Conservation (phyloP, 2,888 invertebrate genomes). For the Hymenopus coronatus region DNA sequence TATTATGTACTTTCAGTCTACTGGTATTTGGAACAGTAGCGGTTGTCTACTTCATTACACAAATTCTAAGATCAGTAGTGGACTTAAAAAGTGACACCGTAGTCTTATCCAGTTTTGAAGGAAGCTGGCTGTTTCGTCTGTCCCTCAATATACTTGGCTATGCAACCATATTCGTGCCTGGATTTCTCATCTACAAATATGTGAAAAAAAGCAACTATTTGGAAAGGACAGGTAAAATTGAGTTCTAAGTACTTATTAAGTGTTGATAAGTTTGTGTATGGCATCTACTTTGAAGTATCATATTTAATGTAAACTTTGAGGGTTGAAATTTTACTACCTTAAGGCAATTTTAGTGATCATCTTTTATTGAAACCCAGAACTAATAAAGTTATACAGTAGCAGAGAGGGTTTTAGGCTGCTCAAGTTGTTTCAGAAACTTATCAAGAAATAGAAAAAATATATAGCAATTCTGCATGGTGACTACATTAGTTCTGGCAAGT, state of each 20-base stretch:
- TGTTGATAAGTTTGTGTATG: background rate
- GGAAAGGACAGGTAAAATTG: slow-evolving; percentile 65
- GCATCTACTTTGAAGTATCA: background rate
- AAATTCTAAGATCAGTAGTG: slow-evolving; percentile 44
- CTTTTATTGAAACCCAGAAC: no score
- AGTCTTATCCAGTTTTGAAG: slow-evolving; percentile 49
- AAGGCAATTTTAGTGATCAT: no score
- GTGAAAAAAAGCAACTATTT: slow-evolving; percentile 74
- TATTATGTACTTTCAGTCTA: slow-evolving; percentile 43
- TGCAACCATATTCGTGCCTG: slow-evolving; percentile 82
- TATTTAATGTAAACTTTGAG: no score
- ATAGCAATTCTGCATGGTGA: no score
- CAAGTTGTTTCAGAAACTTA: no score
- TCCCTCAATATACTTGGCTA: slow-evolving; percentile 82
- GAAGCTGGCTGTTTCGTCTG: slow-evolving; percentile 74
- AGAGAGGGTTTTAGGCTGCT: no score
- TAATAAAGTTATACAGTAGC: no score
- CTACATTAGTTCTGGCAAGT: no score
- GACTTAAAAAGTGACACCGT: slow-evolving; percentile 37
- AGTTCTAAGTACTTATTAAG: slow-evolving; percentile 40
- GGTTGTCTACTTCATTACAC: slow-evolving; percentile 49
- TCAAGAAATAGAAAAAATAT: no score
- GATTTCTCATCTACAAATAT: slow-evolving; percentile 78
- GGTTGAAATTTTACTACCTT: no score
- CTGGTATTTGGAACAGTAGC: slow-evolving; percentile 49